Evolutionary conservation across 2,113 vertebrate species (phyloP), one percentile per base, ranked within the genome.

Genomic region (Corvus cornix): DNA sequence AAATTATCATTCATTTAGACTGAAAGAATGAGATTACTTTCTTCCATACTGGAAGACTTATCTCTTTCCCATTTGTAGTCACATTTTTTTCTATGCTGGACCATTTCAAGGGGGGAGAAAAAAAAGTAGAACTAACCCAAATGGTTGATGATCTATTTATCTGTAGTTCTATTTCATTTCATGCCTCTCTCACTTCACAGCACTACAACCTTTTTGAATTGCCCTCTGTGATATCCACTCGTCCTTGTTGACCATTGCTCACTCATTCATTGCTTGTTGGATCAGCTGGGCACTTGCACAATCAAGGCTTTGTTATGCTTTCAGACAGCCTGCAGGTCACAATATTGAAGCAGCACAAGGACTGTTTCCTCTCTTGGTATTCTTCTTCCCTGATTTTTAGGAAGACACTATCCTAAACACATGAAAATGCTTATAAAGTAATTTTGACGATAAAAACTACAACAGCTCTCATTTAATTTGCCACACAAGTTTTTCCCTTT

Each of bases 261-360:
- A 90, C 90, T 96, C 94, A 97, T 97, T 96, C 97, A 96, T 56
- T 90, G 89, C 95, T 96, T 97, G 97, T 97, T 97, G 97, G 97
- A 97, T 97, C 97, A 97, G 97, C 97, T 97, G 97, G 96, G 93
- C 84, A 69, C 85, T 97, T 95, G 87, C 91, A 97, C 95, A 97
- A 95, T 96, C 84, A 75, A 62, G 89, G 74, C 96, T 97, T 97
- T 97, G 96, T 97, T 93, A 64, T 56, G 55, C 90, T 88, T 97
- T 96, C 93, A 96, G 89, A 97, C 95, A 95, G 87, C 89, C 95
- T 97, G 93, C 96, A 97, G 96, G 96, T 96, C 94, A 94, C 96
- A 97, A 97, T 97, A 96, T 91, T 97, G 97, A 96, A 97, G 96
- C 78, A 96, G 82, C 76, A 96, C 91, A 97, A 90, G 96, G 48